Percentiles rank a stretch among this genome's conserved stretches.
These are phyloP conservation scores for Mycteria americana DNA, from an alignment of 2,797 vertebrate genomes.

Conservation along the genomic window DNA sequence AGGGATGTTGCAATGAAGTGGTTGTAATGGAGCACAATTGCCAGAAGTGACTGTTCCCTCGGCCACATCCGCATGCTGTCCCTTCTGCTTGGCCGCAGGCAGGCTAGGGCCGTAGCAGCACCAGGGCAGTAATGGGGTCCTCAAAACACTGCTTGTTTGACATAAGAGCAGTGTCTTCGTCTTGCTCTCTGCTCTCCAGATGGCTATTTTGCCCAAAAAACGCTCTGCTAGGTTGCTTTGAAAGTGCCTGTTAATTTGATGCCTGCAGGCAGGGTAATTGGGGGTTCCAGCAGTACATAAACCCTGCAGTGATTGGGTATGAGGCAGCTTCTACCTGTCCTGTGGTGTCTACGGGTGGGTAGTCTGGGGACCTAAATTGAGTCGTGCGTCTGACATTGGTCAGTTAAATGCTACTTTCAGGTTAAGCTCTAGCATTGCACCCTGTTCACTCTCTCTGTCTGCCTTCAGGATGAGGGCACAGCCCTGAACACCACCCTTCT, in stretches of 20 bases:
- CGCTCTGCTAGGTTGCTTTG: background rate
- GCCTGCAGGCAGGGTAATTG: background rate
- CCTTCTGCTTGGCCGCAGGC: background rate
- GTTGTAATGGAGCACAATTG: background rate
- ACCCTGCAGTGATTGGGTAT: background rate
- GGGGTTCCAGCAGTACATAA: fast-evolving
- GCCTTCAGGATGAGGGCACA: background rate
- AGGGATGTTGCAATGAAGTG: background rate
- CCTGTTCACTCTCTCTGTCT: background rate
- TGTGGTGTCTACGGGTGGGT: background rate
- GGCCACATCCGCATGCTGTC: fast-evolving
- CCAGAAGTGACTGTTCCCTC: background rate
- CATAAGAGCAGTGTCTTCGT: background rate
- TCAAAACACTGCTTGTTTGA: background rate
- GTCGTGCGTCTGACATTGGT: background rate
- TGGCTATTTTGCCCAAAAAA: background rate
- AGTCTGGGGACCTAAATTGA: background rate
- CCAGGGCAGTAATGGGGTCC: too few relatives aligned
- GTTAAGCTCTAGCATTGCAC: background rate
- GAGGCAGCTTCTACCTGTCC: background rate
- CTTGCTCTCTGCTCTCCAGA: background rate
- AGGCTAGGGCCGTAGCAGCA: background rate
- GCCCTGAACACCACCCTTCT: background rate
- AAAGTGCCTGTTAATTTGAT: background rate
- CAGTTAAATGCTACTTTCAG: background rate